Evolutionary conservation across 53 echinoderm and acorn worm species (phyloP), one percentile per base, ranked within the genome.

Genomic region (Henricia sp.): DNA sequence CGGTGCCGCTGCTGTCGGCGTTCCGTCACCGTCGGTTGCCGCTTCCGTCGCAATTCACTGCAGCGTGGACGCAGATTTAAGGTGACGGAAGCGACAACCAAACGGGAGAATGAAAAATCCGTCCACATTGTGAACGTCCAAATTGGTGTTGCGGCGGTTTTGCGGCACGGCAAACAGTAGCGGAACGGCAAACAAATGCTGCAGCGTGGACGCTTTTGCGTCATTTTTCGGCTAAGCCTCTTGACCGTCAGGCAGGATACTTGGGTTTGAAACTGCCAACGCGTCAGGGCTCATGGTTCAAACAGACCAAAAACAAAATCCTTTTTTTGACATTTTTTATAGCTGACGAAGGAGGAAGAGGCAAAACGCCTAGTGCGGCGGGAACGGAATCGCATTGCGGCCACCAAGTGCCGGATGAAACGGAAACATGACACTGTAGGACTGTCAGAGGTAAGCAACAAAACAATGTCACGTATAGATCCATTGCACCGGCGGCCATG

Each of bases 321-420:
- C 4, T 38, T 53, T 42, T 0, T 57, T 14, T 29, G 4, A 29
- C 52, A 0, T 70, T 53, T 24, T 6, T 42, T 77, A 19, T 54
- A 95, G 95, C 72, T 95, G 36, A 95, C 93, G 11, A 57, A 85
- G 1, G 96, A 86, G 63, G 96, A 96, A 64, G 91, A 96, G 58
- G 83, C 85, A 33, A 89, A 86, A 53, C 83, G 96, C 6, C 52
- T 54, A 19, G 26, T 68, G 12, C 68, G 93, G 14, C 89, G 93
- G 32, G 96, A 96, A 35, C 85, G 93, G 37, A 96, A 96, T 57
- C 89, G 93, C 10, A 30, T 86, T 19, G 96, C 96, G 27, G 96
- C 96, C n/a, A 75, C 91, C 9, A 93, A 93, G 68, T 96, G 93
- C 51, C 83, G 96, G 32, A 70, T 71, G 50, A 96, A 93, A 60